phyloP scores from a whole-genome alignment of 35 echinoderm and acorn worm genomes.

The Apostichopus japonicus region DNA sequence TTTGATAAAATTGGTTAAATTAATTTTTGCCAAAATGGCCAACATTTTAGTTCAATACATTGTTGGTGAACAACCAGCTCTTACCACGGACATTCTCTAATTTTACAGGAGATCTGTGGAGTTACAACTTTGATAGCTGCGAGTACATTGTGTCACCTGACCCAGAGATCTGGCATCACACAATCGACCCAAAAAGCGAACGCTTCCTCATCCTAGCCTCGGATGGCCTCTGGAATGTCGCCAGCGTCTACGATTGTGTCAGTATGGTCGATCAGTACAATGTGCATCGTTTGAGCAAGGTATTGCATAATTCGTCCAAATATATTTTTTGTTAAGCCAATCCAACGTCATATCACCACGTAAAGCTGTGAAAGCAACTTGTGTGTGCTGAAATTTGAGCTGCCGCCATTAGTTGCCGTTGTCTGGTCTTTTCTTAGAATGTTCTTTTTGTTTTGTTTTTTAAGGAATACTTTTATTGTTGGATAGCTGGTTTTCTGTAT shows the following conservation, averaged over 20 bases:
- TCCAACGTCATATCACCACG: neutral
- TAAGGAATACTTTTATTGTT: too few species aligned
- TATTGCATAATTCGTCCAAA: constrained; percentile 19
- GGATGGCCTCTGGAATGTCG: constrained; percentile 97
- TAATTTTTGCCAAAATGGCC: too few species aligned
- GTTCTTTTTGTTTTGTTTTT: too few species aligned
- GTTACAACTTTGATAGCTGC: constrained; percentile 77
- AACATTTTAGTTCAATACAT: too few species aligned
- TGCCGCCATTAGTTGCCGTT: neutral
- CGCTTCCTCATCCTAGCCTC: constrained; percentile 84
- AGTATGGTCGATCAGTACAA: constrained; percentile 77
- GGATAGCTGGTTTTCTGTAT: too few species aligned
- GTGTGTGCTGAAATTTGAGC: neutral
- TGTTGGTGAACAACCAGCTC: too few species aligned
- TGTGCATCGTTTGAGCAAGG: constrained; percentile 40
- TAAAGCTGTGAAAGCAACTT: neutral
- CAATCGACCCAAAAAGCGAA: constrained; percentile 73
- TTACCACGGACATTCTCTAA: neutral
- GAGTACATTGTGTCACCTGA: constrained; percentile 93
- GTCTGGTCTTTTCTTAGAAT: too few species aligned
- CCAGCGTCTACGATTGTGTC: constrained; percentile 68
- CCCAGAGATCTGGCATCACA: constrained; percentile 82
- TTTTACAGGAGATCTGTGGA: constrained; percentile 93
- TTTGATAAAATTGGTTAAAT: too few species aligned
- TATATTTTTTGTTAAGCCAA: too few species aligned